Base-by-base conservation (phyloP, 2,797 vertebrate genomes). In the Sebastiscus tertius region DNA sequence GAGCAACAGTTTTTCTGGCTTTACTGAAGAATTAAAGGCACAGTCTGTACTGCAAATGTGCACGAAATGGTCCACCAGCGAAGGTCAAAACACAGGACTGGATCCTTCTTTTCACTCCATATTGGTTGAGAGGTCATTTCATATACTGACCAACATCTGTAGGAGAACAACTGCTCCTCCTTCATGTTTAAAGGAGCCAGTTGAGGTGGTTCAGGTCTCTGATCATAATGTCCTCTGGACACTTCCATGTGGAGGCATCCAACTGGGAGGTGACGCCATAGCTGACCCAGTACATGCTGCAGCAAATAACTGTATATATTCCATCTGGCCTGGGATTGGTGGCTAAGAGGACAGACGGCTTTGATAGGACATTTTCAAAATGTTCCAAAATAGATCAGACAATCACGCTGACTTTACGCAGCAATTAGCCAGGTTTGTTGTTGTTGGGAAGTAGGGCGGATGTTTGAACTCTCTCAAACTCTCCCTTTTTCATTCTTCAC, bases 131-230 rank as follows among this genome's bases (percentile, higher is more conserved):
- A 54, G 20, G 49, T 22, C 20, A n/a, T 54, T 54, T 54, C 20
- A 54, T 22, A 49, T 54, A 22, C 4, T 0, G n/a, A 54, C 49
- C 20, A n/a, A 54, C 49, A 54, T 0, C 18, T 0, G 46, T 20
- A 20, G 18, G 46, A 20, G 8, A 49, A 49, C 16, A 18, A 0
- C 16, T 46, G 55, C 5, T 26, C 14, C 31, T 54, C 5, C 7
- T 18, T 13, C 12, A 36, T 34, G 13, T 24, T 67, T 65, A 36
- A 14, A 20, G 14, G 22, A 46, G 27, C 2, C 46, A 49, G 8
- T 49, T 49, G 18, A 49, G 46, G 46, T 49, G 46, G 46, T 49
- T 20, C 46, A 49, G 18, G 16, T 49, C 3, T 46, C 42, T 46
- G 42, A 46, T 46, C 42, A 8, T 46, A 18, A 46, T 46, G 42